Base-by-base conservation (phyloP, 2,113 vertebrate genomes). In the Tragelaphus imberbis region DNA sequence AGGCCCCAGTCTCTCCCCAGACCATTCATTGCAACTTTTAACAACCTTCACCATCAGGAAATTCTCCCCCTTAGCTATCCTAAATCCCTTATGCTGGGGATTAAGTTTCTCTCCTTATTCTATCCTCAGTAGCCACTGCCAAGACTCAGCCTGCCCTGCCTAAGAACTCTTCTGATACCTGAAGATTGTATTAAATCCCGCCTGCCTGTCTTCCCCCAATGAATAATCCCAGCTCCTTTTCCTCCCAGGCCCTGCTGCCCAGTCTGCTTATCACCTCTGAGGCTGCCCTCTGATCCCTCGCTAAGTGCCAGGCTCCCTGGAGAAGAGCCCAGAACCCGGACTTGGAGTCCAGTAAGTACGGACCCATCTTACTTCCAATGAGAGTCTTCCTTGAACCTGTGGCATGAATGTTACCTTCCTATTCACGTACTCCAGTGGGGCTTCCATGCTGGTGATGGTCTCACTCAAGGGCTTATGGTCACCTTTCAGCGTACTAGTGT, bases 21-120 rank as follows among this genome's bases (percentile, higher is more conserved):
- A 97, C 97, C 96, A 97, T 97, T 98, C 97, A 96, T 81, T 97
- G 97, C 94, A 97, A 98, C 97, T 98, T 98, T 96, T 96, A 98
- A 96, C 96, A 98, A 97, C 95, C 95, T 97, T 95, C 93, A 61
- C 97, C 97, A 97, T 98, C 95, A 97, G 97, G 96, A 98, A 98
- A 97, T 95, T 97, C 91, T 96, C 86, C 93, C 98, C 96, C 91
- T 94, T 95, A 97, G 98, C 94, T 96, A 87, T 93, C 95, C 96
- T 97, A 98, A 98, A 97, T 98, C 98, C 96, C 97, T 97, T 93
- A 97, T 95, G 84, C 93, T 97, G 63, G 71, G 93, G 96, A 98
- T 98, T 97, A 98, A 97, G 86, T 93, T 97, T 84, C n/a, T 97
- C 97, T 90, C 98, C 97, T 97, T 95, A 96, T 93, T 95, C 96